Base-by-base conservation (phyloP, 2,113 vertebrate species). In the Ranitomeya variabilis region DNA sequence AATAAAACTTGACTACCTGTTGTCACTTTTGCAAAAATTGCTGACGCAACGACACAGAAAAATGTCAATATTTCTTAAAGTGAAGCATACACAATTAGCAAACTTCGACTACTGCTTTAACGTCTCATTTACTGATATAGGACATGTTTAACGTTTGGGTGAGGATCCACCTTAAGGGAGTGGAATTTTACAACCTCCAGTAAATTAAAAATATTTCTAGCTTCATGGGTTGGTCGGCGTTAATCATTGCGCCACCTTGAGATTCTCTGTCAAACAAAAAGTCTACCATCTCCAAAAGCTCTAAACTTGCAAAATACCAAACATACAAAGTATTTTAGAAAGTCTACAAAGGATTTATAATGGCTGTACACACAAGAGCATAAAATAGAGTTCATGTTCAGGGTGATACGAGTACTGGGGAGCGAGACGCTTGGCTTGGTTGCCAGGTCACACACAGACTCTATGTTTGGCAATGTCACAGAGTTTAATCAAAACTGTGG, bases 161-260 rank as follows among this genome's bases (percentile, higher is more conserved):
- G 73, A 52, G 11, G 18, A 19, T 21, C 3, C 73, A 9, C 73
- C 12, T 74, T 45, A 74, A 74, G 26, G 31, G 6, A 31, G 15
- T 74, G 71, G 71, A 74, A 18, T 74, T 45, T 74, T 45, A 74
- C 26, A 31, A 7, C 69, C 26, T 16, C 69, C 23, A 37, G 26
- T 2, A 71, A 23, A 6, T 5, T 1, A 11, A 13, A 57, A 57
- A 57, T 11, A 11, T 11, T 11, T 26, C 11, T 1, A 3, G 67
- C 13, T 10, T 14, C 13, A 0, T 8, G 26, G 71, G 37, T 66
- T 21, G 64, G 64, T n/a, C 69, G 26, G 76, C 1, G 76, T 78
- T 78, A 54, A 78, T 78, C 19, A 78, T 78, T 78, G 80, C 11
- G 31, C 31, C 59, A 82, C 80, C 80, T 60, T 82, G 80, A 82